Evolutionary conservation across 1,140 invertebrate genomes (phyloP), one percentile per base, ranked within the genome.

Genomic region (Saxidomus purpurata): DNA sequence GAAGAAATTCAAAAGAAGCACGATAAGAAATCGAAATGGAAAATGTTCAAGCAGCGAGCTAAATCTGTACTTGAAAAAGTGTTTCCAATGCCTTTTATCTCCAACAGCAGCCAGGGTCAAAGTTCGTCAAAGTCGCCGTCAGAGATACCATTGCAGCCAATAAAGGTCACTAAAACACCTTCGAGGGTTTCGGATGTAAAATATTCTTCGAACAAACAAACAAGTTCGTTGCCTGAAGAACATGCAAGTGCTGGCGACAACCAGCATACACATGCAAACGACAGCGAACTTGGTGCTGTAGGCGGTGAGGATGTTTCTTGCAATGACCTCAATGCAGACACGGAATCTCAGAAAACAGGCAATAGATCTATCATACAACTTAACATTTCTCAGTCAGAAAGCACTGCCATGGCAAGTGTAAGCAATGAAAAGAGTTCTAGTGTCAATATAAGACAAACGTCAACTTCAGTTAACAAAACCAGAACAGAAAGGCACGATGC

Each of bases 21-120:
- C 8, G 40, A 22, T 25, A 82, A 82, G 11, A 82, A 43, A n/a
- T 2, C 22, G 15, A 82, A 82, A 25, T 67, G 80, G 80, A 82
- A 82, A 67, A 0, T 81, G 3, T 22, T 81, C 34, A 81, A 61
- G 25, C 28, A 63, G 22, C 25, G 59, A 1, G 36, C 17, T 25
- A 28, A 36, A 25, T 28, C 28, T 13, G 43, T 81, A 3, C 25
- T 36, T 15, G 55, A 81, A 63, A 81, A 81, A 43, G n/a, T 81
- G 6, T 61, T n/a, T n/a, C n/a, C n/a, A n/a, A n/a, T 59, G 3
- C 61, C 61, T 25, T n/a, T 9, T 22, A 67, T 15, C 34, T 28
- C 9, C 1, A 6, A 36, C n/a, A 8, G 6, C n/a, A 31, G 31
- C 61, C 1, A 13, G 2, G 1, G 31, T 34, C 31, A 19, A 8